A percentile compares a stretch with the other conserved stretches of the same genome.
Evolutionary conservation across 1,140 invertebrate genomes (phyloP).

Genomic region (Brachionus rotundiformis): DNA sequence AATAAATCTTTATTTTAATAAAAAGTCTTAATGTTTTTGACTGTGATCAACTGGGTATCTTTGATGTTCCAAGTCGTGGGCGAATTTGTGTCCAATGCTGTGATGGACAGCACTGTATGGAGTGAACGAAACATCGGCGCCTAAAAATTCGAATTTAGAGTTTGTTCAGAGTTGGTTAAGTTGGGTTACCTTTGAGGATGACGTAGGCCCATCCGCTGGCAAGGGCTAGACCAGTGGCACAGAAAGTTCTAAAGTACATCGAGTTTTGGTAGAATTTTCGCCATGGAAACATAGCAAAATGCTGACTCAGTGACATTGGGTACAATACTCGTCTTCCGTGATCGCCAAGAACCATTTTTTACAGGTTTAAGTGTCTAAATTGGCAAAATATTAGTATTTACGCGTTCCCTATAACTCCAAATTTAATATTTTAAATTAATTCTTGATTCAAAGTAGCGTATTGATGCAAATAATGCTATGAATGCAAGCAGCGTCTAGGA

Average conservation of each 20-base stretch:
- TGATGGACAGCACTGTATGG: slow-evolving; percentile 51
- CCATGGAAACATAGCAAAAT: slow-evolving; percentile 43
- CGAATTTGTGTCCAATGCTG: slow-evolving; percentile 48
- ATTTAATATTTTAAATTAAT: neutral
- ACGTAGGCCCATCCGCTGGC: slow-evolving; percentile 33
- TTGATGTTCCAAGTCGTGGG: slow-evolving; percentile 33
- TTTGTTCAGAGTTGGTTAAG: neutral
- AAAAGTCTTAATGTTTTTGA: slow-evolving; percentile 2
- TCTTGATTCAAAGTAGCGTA: neutral
- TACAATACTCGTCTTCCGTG: slow-evolving; percentile 46
- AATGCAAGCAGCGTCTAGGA: neutral
- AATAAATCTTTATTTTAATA: neutral
- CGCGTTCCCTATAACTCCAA: neutral
- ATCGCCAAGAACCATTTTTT: slow-evolving; percentile 51
- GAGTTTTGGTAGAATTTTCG: slow-evolving; percentile 33
- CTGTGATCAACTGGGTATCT: slow-evolving; percentile 47
- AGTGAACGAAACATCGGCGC: slow-evolving; percentile 43
- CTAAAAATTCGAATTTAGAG: neutral
- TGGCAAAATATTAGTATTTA: neutral
- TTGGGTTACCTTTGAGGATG: slow-evolving; percentile 22
- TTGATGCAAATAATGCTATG: neutral
- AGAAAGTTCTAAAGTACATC: slow-evolving; percentile 49
- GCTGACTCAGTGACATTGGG: slow-evolving; percentile 48
- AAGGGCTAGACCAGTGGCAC: slow-evolving; percentile 36
- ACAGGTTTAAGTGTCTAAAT: neutral